Evolutionary conservation across 2,113 vertebrate genomes (phyloP), one percentile per base, ranked within the genome.

Genomic region (Paramormyrops kingsleyae): DNA sequence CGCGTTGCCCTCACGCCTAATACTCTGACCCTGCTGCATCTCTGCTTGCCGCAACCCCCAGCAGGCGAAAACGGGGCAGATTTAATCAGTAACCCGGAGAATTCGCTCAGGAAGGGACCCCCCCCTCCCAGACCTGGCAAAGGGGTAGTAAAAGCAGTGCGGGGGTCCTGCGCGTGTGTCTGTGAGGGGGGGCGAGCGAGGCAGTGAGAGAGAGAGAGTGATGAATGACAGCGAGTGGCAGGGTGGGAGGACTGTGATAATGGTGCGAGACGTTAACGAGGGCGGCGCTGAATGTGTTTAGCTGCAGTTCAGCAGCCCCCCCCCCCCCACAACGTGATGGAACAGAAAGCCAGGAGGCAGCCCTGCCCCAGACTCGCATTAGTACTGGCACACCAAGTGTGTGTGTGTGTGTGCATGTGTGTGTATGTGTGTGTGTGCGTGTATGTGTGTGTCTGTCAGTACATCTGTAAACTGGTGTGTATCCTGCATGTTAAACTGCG

Each of bases 111-210:
- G 13, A 77, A 39, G 70, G 31, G 31, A 6, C 70, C 31, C 27
- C 62, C 13, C 12, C 15, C 31, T 2, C n/a, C 91, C 94, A 95
- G 95, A 94, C 94, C 92, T 2, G 1, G 24, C 62, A 66, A 19
- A 39, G 70, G 31, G 2, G 66, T 9, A 70, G 66, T 70, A 27
- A 27, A 77, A 77, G 27, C 70, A 15, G 31, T 6, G 35, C 13
- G 17, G 27, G 27, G 70, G 70, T 39, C 31, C 70, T 31, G 13
- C 15, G 84, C 12, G n/a, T 86, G 44, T 50, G 47, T 86, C 21
- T 50, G 10, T 87, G 46, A 15, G 49, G 21, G 47, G n/a, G 83
- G 17, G 39, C 2, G 9, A 13, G 77, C 6, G 7, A 83, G 21
- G 24, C 19, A 70, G 87, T 7, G 56, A n/a, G 52, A 56, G 86